Evolutionary conservation across 2,113 vertebrate genomes (phyloP).

Genomic region (Platichthys flesus): DNA sequence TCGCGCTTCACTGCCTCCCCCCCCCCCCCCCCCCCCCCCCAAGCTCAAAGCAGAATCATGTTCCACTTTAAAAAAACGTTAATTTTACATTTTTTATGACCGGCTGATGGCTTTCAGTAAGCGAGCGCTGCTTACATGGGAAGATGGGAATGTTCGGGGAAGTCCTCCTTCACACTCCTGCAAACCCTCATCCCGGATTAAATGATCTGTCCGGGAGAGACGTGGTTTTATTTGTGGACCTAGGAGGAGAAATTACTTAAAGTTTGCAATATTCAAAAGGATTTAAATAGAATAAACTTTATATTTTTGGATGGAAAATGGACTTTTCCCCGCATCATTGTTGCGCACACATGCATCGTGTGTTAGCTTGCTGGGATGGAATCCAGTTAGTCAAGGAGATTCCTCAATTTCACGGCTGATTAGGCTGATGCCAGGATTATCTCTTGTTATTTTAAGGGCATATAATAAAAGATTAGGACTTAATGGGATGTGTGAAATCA

Average conservation of each 20-base stretch:
- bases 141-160: slow-evolving; percentile 55
- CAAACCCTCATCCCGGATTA: slow-evolving; percentile 20
- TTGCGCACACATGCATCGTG: slow-evolving; percentile 1
- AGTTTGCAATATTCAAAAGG: too few species aligned
- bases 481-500: slow-evolving; percentile 79
- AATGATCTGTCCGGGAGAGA: slow-evolving; percentile 21
- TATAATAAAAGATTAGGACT: slow-evolving; percentile 74
- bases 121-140: slow-evolving; percentile 62
- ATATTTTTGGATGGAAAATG: neutral
- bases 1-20: slow-evolving; percentile 77
- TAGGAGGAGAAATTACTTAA: neutral
- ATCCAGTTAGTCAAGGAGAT: slow-evolving; percentile 52
- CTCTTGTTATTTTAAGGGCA: slow-evolving; percentile 78
- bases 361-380: slow-evolving; percentile 29
- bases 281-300: neutral
- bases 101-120: slow-evolving; percentile 68
- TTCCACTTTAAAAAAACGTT: slow-evolving; percentile 82
- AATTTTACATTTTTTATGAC: slow-evolving; percentile 83
- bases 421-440: slow-evolving; percentile 69
- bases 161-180: slow-evolving; percentile 30
- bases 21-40: slow-evolving; percentile 48
- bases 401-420: slow-evolving; percentile 68
- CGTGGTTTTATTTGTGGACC: neutral
- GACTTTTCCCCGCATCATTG: neutral
- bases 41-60: slow-evolving; percentile 73